Evolutionary conservation across 2,888 invertebrate genomes (phyloP).

Genomic region (Mycogona germanica): DNA sequence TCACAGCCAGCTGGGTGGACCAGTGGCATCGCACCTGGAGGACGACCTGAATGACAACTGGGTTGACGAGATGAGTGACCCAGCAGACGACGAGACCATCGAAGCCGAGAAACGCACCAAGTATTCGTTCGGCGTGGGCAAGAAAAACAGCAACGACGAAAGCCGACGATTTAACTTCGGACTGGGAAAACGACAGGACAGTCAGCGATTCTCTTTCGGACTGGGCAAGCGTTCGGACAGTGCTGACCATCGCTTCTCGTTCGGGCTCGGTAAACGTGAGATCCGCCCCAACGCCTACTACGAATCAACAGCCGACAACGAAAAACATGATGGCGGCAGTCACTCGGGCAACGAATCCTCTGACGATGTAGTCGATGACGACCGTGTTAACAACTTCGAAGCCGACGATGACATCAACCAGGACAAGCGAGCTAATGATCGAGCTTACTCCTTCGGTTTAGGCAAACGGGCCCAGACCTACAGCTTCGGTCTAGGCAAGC

Average conservation of each 20-base stretch:
- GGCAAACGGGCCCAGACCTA: neutral
- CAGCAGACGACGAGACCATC: neutral
- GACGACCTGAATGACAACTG: neutral
- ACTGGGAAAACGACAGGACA: slow-evolving; percentile 7
- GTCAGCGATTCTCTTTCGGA: slow-evolving; percentile 9
- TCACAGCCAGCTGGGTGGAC: no score
- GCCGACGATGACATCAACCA: neutral
- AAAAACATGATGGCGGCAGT: neutral
- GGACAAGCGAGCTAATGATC: neutral
- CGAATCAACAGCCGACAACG: neutral
- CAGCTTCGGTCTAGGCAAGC: slow-evolving; percentile 11
- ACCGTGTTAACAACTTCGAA: neutral
- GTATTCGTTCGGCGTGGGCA: slow-evolving; percentile 11
- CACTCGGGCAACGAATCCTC: neutral
- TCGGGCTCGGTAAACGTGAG: neutral
- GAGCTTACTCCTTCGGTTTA: neutral
- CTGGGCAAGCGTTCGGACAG: slow-evolving; percentile 7
- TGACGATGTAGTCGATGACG: neutral
- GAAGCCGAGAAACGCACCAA: neutral
- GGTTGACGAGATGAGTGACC: neutral
- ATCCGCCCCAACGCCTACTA: slow-evolving; percentile 2
- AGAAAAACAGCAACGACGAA: neutral
- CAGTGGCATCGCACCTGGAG: no score
- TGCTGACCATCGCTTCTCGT: neutral
- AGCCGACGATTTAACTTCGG: slow-evolving; percentile 11